Percentiles rank a stretch among this genome's conserved stretches.
Conservation (phyloP, 1,140 invertebrate genomes). For the Rhyzopertha dominica region DNA sequence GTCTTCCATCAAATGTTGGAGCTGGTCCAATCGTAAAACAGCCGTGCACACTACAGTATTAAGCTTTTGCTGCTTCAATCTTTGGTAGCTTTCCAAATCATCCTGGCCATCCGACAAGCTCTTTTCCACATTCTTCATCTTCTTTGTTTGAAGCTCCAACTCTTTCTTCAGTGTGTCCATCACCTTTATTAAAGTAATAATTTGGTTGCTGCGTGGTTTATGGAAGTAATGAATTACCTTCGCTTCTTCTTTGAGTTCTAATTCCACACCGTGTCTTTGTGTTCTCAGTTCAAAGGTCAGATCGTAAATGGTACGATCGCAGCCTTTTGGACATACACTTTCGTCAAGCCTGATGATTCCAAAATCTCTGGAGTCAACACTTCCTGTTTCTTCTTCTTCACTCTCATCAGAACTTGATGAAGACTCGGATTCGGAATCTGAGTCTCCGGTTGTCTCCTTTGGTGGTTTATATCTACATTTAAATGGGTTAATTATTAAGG, state of each 20-base stretch:
- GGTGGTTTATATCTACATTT: slow-evolving; percentile 59
- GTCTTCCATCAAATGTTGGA: slow-evolving; percentile 55
- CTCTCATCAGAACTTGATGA: slow-evolving; percentile 50
- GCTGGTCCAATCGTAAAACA: slow-evolving; percentile 59
- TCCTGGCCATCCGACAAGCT: slow-evolving; percentile 34
- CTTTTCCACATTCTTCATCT: slow-evolving; percentile 37
- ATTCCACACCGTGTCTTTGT: slow-evolving; percentile 50
- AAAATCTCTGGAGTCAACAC: slow-evolving; percentile 56
- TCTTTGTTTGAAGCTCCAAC: slow-evolving; percentile 39
- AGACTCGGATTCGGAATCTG: slow-evolving; percentile 41
- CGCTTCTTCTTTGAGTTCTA: slow-evolving; percentile 42
- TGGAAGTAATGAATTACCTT: too few species aligned
- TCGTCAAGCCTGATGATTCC: slow-evolving; percentile 63
- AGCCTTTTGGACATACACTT: slow-evolving; percentile 67
- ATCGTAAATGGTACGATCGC: slow-evolving; percentile 63
- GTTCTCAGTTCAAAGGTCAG: slow-evolving; percentile 57
- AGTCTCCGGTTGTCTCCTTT: slow-evolving; percentile 42
- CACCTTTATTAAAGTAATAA: too few species aligned
- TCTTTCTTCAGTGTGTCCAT: slow-evolving; percentile 48
- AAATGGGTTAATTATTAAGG: too few species aligned
- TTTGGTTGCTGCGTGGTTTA: too few species aligned
- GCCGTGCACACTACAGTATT: slow-evolving; percentile 63
- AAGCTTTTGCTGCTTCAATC: slow-evolving; percentile 62
- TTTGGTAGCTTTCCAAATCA: slow-evolving; percentile 49
- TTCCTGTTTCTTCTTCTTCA: slow-evolving; percentile 55